Percentiles rank a stretch among this genome's conserved stretches.
These are phyloP conservation scores for Neoniphon sammara DNA, from an alignment of 2,797 vertebrate species.

Conservation along the genomic window DNA sequence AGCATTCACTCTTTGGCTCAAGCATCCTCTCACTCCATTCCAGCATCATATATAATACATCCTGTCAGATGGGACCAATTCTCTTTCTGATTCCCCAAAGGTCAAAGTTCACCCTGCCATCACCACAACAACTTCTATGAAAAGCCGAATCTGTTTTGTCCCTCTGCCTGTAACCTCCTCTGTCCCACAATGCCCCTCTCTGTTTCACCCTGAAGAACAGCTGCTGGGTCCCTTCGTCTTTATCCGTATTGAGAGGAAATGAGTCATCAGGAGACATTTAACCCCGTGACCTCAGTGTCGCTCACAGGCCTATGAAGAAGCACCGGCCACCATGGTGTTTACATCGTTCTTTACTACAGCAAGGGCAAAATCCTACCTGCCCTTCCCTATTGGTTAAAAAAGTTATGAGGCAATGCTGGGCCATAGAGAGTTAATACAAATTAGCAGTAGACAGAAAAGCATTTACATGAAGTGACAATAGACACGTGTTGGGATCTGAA, in stretches of 20 bases:
- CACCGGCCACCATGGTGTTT: conserved; percentile 47
- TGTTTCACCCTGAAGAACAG: conserved; percentile 54
- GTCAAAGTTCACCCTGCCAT: conserved; percentile 52
- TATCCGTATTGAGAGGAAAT: conserved; percentile 51
- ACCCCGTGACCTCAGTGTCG: conserved; percentile 49
- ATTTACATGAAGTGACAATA: neutral
- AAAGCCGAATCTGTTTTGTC: conserved; percentile 46
- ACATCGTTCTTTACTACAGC: conserved; percentile 47
- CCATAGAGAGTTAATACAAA: neutral
- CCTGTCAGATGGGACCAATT: conserved; percentile 52
- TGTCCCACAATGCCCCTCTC: conserved; percentile 52
- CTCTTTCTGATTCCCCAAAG: conserved; percentile 36
- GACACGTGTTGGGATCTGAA: neutral
- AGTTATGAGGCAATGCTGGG: neutral
- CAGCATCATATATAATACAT: conserved; percentile 44
- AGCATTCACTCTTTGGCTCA: conserved; percentile 38
- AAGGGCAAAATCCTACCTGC: conserved; percentile 22
- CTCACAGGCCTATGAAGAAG: conserved; percentile 24
- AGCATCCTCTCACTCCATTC: conserved; percentile 20
- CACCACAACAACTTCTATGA: conserved; percentile 28
- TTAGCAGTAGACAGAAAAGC: neutral
- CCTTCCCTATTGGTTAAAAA: conserved; percentile 6
- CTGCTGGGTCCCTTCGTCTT: conserved; percentile 42
- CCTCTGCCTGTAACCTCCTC: conserved; percentile 20
- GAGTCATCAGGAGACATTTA: conserved; percentile 51